Evolutionary conservation across 92 coral and sea anemone genomes (phyloP), one percentile per base, ranked within the genome.

Genomic region (Galaxea fascicularis): DNA sequence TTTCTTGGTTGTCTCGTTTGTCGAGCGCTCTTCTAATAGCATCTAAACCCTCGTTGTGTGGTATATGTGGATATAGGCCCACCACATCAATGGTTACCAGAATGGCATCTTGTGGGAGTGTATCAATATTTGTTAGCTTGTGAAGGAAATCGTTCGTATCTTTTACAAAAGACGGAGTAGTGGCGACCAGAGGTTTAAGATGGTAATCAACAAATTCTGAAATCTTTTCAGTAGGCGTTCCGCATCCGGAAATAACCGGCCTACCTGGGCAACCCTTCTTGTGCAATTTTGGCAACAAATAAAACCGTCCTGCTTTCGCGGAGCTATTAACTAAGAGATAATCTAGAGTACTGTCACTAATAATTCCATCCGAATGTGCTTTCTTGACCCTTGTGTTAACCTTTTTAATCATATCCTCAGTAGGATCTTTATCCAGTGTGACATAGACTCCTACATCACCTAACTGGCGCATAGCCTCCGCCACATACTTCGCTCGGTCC

Each of bases 221-320:
- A 7, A 85, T 66, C 65, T 86, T 73, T 74, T 85, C 90, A 0
- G 90, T 73, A 4, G 90, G 93, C 6, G 85, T 59, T 49, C n/a
- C n/a, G n/a, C n/a, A n/a, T n/a, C n/a, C 54, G 54, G 54, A 49
- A 8, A 49, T 49, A 8, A 49, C 54, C 8, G 54, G 54, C 8
- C 54, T 8, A n/a, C n/a, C n/a, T n/a, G n/a, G n/a, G n/a, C n/a
- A n/a, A n/a, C n/a, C n/a, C n/a, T n/a, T n/a, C n/a, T n/a, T n/a
- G n/a, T 86, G 94, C 27, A 82, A 30, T 65, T 82, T 90, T 14
- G 90, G 91, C 35, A 90, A 65, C 25, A 87, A 47, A 71, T 90
- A 90, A 59, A 86, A 90, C n/a, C n/a, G n/a, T 21, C 87, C 87
- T 20, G 77, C 82, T 56, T n/a, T 83, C 21, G 72, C 47, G 4